Base-by-base conservation (phyloP, 2,797 vertebrate species). In the Melanotaenia maccullochi region DNA sequence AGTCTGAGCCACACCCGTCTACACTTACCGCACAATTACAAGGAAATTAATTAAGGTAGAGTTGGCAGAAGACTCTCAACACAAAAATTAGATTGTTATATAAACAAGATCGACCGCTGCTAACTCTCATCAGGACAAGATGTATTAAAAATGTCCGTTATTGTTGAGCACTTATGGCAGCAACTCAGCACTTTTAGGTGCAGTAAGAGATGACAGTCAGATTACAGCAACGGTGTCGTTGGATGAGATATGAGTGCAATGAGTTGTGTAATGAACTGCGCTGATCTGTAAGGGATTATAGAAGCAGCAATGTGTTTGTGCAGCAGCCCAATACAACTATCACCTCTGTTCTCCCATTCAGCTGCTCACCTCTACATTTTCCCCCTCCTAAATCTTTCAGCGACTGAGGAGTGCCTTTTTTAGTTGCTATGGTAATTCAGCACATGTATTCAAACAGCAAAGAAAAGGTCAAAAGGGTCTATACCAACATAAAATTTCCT, bases 391-490 rank as follows among this genome's bases (percentile, higher is more conserved):
- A n/a, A 5, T 3, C 24, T 66, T 42, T 68, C 25, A 57, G 24
- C 1, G 5, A 6, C 5, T 52, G 77, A 67, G 68, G 88, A 69
- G 85, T 75, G 28, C 78, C 87, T 73, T 60, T 55, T 66, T 60
- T 9, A 61, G 93, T 93, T 94, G 91, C 91, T 89, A 92, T 93
- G 89, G 89, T 75, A 78, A 94, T 83, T 51, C 30, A 54, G 78
- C 44, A 51, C 4, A 14, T 76, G 65, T 57, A 75, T 59, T 75
- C 66, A 66, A 61, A 75, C 68, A 79, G 40, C 14, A 42, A 18
- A 44, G 40, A 87, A 91, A 92, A 93, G 89, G 91, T 94, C 89
- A 87, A 79, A 81, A 76, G 68, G 44, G 44, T 47, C 20, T n/a
- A 47, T 47, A 47, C 9, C 20, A 20, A n/a, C 20, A 47, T 47